Conservation (phyloP, 2,113 vertebrate genomes). For the Antennarius striatus region DNA sequence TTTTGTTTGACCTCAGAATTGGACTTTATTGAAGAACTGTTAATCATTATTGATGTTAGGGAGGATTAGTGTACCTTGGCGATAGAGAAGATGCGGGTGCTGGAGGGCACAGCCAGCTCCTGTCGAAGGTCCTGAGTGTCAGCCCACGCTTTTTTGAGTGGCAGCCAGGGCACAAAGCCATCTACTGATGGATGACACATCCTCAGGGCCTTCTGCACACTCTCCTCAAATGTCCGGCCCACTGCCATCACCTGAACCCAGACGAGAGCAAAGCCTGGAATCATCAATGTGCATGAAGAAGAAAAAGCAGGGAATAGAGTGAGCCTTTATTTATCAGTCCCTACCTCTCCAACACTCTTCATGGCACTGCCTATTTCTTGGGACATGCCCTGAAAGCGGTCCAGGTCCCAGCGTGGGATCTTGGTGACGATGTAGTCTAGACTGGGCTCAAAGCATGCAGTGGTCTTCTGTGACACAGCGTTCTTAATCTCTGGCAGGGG, state of each 20-base stretch:
- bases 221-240: conserved; percentile 94
- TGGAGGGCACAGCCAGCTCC: conserved; percentile 89
- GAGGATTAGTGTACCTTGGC: conserved; percentile 84
- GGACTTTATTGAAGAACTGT: conserved; percentile 36
- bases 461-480: conserved; percentile 89
- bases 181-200: conserved; percentile 95
- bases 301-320: background rate
- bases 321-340: background rate
- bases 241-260: conserved; percentile 90
- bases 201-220: conserved; percentile 93
- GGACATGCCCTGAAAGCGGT: conserved; percentile 91
- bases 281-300: background rate
- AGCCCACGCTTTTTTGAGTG: conserved; percentile 89
- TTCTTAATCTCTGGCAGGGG: conserved; percentile 93
- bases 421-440: conserved; percentile 95
- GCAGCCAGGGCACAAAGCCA: conserved; percentile 87
- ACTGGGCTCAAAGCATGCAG: conserved; percentile 95
- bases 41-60: conserved; percentile 44
- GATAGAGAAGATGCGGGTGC: conserved; percentile 88
- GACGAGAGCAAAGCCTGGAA: background rate
- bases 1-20: conserved; percentile 28
- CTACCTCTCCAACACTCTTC: conserved; percentile 97
- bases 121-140: conserved; percentile 78
- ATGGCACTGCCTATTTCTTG: conserved; percentile 89
- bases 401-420: conserved; percentile 94